phyloP scores from a whole-genome alignment of 1,140 invertebrate species.

The Drosophila virilis region DNA sequence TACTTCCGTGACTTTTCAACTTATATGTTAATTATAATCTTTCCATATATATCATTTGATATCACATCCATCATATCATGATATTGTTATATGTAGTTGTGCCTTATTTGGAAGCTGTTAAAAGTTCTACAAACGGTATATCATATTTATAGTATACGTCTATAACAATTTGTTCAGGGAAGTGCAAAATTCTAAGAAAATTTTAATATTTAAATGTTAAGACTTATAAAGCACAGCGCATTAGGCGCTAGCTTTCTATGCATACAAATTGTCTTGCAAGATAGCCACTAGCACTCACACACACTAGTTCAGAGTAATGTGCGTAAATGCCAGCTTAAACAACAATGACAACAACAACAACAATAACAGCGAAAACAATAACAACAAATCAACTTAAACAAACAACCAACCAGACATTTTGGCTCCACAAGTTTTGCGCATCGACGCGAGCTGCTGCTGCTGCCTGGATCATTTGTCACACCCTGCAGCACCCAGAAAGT shows the following conservation, averaged over 20 bases:
- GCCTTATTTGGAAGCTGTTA: not conserved
- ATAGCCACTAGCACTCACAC: conserved; percentile 27
- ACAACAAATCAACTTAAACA: conserved; percentile 73
- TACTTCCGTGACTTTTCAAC: too few species aligned
- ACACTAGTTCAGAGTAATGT: conserved; percentile 28
- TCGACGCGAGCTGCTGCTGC: conserved; percentile 41
- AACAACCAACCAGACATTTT: conserved; percentile 80
- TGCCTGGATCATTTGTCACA: conserved; percentile 76
- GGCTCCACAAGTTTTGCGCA: conserved; percentile 74
- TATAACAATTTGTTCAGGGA: not conserved
- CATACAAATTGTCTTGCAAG: conserved; percentile 50
- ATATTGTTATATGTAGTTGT: not conserved
- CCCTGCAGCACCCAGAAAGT: conserved; percentile 68
- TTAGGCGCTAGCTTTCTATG: conserved; percentile 59
- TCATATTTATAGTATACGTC: conserved; percentile 9
- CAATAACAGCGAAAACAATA: conserved; percentile 39
- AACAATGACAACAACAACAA: conserved; percentile 25
- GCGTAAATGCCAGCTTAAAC: conserved; percentile 35
- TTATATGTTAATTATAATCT: too few species aligned
- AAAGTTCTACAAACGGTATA: not conserved
- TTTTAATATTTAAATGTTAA: conserved; percentile 41
- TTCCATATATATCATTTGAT: too few species aligned
- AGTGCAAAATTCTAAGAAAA: conserved; percentile 32
- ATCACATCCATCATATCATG: too few species aligned
- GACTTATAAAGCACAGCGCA: conserved; percentile 43